phyloP scores from a whole-genome alignment of 2,113 vertebrate genomes.

The Lagopus leucura region DNA sequence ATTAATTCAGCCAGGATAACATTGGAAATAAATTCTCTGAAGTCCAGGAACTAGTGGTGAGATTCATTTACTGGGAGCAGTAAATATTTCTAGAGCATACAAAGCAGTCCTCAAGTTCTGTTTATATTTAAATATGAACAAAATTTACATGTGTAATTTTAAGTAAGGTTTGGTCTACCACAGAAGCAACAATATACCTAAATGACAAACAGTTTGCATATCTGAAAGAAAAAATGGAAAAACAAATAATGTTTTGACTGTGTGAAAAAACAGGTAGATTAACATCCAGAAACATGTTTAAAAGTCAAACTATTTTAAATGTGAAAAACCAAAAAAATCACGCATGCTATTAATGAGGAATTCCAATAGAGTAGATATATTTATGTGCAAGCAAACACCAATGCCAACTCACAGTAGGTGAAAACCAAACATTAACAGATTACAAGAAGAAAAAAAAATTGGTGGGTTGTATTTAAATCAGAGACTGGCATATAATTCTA shows the following conservation, averaged over 20 bases:
- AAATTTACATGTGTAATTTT: not conserved
- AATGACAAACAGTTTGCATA: not conserved
- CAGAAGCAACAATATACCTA: not conserved
- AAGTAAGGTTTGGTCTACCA: not conserved
- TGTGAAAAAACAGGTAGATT: not conserved
- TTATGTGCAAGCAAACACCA: not conserved
- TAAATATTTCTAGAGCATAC: not conserved
- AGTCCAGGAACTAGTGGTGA: not conserved
- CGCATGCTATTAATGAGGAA: not conserved
- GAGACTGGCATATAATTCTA: not conserved
- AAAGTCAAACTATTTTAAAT: not conserved
- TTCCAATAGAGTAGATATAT: not conserved
- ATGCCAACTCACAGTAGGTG: not conserved
- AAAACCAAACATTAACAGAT: conserved; percentile 3
- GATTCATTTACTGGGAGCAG: not conserved
- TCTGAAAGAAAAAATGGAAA: not conserved
- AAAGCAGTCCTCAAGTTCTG: not conserved
- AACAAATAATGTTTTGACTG: not conserved
- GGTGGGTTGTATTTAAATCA: not conserved
- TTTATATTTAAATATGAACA: not conserved
- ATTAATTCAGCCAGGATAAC: not conserved
- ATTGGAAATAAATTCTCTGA: conserved; percentile 25
- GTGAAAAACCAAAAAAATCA: not conserved
- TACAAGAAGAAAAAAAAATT: not conserved
- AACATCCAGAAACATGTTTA: not conserved